Evolutionary conservation across 2,113 vertebrate genomes (phyloP).

Genomic region (Thymallus thymallus): DNA sequence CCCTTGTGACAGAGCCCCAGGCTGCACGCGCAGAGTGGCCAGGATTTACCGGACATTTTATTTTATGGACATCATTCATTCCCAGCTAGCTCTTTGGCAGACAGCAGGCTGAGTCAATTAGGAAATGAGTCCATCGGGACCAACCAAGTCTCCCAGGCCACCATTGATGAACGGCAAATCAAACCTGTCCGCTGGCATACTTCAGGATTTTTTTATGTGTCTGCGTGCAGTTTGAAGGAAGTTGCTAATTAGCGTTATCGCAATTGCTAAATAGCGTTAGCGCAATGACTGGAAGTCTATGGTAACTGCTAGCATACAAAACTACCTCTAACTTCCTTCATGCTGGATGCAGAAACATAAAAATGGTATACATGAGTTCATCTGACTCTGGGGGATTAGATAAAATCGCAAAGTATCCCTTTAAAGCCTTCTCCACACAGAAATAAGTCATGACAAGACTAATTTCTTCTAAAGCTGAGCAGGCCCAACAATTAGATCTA

Average conservation of each 20-base stretch:
- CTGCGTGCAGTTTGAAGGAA: too few relatives aligned
- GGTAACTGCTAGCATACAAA: too few relatives aligned
- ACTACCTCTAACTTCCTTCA: too few relatives aligned
- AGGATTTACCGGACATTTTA: slow-evolving; percentile 59
- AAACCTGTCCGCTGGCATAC: slow-evolving; percentile 31
- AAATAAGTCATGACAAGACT: slow-evolving; percentile 2
- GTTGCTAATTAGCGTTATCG: too few relatives aligned
- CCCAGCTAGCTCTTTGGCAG: slow-evolving; percentile 55
- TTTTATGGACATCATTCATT: slow-evolving; percentile 62
- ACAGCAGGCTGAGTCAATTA: slow-evolving; percentile 57
- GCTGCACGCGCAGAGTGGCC: slow-evolving; percentile 48
- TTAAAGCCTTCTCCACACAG: too few relatives aligned
- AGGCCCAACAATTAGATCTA: slow-evolving; percentile 21
- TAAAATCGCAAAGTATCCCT: too few relatives aligned
- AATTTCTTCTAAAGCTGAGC: not conserved
- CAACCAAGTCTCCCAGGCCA: slow-evolving; percentile 3
- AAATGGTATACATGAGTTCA: too few relatives aligned
- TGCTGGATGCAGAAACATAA: too few relatives aligned
- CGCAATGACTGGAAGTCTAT: too few relatives aligned
- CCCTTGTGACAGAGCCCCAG: not conserved
- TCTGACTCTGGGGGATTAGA: too few relatives aligned
- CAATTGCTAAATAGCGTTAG: too few relatives aligned
- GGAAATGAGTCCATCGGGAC: slow-evolving; percentile 55
- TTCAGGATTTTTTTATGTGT: too few relatives aligned
- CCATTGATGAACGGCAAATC: slow-evolving; percentile 50